Base-by-base conservation (phyloP, 2,888 invertebrate species). In the Trichacis sp. region DNA sequence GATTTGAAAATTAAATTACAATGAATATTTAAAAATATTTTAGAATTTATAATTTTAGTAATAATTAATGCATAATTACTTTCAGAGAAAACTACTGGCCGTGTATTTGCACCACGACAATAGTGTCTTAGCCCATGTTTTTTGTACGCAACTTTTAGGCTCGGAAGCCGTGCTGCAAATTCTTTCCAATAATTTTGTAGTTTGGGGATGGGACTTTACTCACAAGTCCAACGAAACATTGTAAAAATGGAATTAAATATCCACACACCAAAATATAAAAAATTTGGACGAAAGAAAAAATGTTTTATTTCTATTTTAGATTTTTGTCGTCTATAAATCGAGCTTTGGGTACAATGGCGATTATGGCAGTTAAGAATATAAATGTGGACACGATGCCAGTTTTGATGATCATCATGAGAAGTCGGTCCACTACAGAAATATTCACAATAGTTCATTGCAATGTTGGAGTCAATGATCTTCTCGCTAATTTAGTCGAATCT, bases 161-260 rank as follows among this genome's bases (percentile, higher is more conserved):
- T 93, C 93, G 77, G 96, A 97, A 80, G 93, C 94, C 14, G 93
- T 98, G 50, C 90, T 96, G 77, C 93, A 95, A 81, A 93, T 94
- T 64, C 88, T 99, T 46, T 91, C 93, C 57, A 91, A 91, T 58
- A 96, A 97, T 87, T 98, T 96, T 85, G 87, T 98, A 45, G 89
- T 96, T 1, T 98, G 97, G 90, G 97, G 97, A 61, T 99, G 98
- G 98, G 98, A 98, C 85, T 89, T 98, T 72, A 96, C 98, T 8
- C 90, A 91, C 73, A 92, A 94, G 69, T 90, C 92, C 72, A 98
- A 98, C 84, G 91, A 92, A 82, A 89, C 89, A 77, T 90, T 92
- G 94, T 94, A 82, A 85, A n/a, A n/a, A n/a, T n/a, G n/a, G n/a
- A n/a, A n/a, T n/a, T n/a, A n/a, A n/a, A n/a, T n/a, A n/a, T n/a